Base-by-base conservation (phyloP, 2,797 vertebrate species). In the Ctenopoma kingsleyae region DNA sequence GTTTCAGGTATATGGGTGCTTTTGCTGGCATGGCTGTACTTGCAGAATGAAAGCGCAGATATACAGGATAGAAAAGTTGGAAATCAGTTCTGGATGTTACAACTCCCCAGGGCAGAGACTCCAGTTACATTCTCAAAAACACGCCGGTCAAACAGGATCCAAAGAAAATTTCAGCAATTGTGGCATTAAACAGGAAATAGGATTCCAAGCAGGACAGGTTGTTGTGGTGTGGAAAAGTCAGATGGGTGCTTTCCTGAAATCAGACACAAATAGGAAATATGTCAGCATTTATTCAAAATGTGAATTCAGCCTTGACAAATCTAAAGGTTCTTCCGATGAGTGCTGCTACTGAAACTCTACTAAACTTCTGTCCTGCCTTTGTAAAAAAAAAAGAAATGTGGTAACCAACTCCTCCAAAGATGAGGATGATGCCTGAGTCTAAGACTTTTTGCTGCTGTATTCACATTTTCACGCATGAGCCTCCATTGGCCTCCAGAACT, bases 1-100 rank as follows among this genome's bases (percentile, higher is more conserved):
- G 96, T 91, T 99, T 99, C 81, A 99, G 93, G 84, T 99, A 99
- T 76, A 99, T 99, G 7, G 98, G 98, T 8, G 96, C 97, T 92
- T 99, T 99, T 15, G 98, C 98, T 63, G 98, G 98, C 98, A 99
- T 99, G 79, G 90, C 94, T 92, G 71, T 66, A 66, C 83, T 59
- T 74, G 67, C 30, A 71, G 7, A 54, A 57, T 19, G 77, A 30
- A 51, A 68, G 70, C 59, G 82, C 54, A 71, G 82, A 72, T 75
- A 25, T 20, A 62, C 17, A 66, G 61, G 72, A 67, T 27, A 40
- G 48, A 70, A 74, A 46, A 76, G 72, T 66, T 9, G 5, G 68
- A 77, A 76, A 17, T 35, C 38, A 56, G 68, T 77, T 85, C 49
- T 83, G 80, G 81, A 87, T 15, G 81, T 76, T 63, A 58, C 47